These are phyloP conservation scores for Batillaria attramentaria DNA, from an alignment of 1,140 invertebrate species.

Conservation along the genomic window DNA sequence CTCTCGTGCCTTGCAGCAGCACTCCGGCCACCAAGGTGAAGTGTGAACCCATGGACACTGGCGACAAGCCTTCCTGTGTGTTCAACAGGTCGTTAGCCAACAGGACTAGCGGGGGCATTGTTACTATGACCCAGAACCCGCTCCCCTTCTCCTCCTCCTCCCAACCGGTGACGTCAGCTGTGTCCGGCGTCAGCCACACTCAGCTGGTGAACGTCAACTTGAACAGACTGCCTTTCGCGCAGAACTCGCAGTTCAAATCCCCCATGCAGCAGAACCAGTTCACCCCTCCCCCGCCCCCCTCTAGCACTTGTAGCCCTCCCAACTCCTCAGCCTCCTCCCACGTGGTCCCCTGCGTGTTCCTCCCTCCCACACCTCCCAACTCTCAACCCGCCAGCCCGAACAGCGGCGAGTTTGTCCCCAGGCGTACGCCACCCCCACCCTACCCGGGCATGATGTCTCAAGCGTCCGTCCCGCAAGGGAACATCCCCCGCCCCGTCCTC, in stretches of 20 bases:
- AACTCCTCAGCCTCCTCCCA: constrained; percentile 46
- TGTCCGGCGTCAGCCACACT: background rate
- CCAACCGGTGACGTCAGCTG: constrained; percentile 22
- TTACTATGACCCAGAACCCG: background rate
- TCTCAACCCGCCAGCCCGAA: constrained; percentile 66
- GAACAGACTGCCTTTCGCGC: background rate
- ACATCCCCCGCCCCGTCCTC: constrained; percentile 45
- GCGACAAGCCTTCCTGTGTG: constrained; percentile 61
- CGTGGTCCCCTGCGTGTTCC: constrained; percentile 56
- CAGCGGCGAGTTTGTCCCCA: constrained; percentile 48
- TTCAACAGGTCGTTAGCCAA: constrained; percentile 45
- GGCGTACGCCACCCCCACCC: constrained; percentile 65
- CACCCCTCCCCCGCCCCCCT: constrained; percentile 17
- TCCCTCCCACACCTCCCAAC: constrained; percentile 66
- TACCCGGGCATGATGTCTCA: constrained; percentile 57
- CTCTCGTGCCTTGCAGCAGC: constrained; percentile 3
- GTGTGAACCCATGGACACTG: constrained; percentile 56
- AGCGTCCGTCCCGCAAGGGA: constrained; percentile 34
- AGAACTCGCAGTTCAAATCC: background rate
- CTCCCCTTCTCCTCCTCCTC: background rate
- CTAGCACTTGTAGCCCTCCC: background rate
- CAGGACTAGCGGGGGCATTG: constrained; percentile 23
- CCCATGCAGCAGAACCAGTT: constrained; percentile 19
- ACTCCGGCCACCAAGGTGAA: constrained; percentile 45
- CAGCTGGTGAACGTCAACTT: background rate